Evolutionary conservation across 1,140 invertebrate species (phyloP), one percentile per base, ranked within the genome.

Genomic region (Potamilus streckersoni): DNA sequence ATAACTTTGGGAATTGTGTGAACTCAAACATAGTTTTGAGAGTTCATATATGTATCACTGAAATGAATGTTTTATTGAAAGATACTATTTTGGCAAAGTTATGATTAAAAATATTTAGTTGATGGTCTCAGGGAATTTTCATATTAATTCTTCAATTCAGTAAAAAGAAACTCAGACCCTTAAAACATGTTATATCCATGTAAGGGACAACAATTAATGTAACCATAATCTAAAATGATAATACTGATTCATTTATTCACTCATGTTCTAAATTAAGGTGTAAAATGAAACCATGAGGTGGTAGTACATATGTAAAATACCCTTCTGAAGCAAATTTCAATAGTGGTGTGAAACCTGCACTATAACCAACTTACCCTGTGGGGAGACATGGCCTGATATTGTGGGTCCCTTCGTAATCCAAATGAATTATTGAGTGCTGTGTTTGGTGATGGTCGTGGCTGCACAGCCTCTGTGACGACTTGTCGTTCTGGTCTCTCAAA

Each of bases 401-500:
- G 77, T 81, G 82, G 72, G 71, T 80, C 68, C 69, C 74, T 49
- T 55, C 82, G 75, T 66, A 82, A 73, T 38, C 80, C 82, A 20
- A 86, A 77, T 62, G 82, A 79, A 20, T 86, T 82, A 74, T 84
- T 83, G 31, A 86, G 80, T n/a, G 85, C 81, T 13, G 85, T 83
- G 64, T 83, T 84, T 16, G 84, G 82, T 20, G 80, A 82, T 13
- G 80, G 62, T 12, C 73, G 80, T 20, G 85, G 84, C 76, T 85
- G 84, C 38, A 85, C 83, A 58, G 82, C 80, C 66, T 85, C 85
- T 11, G 82, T 77, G 15, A 85, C 84, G 74, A 86, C 82, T 31
- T 80, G 80, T 16, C 83, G 76, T 19, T 84, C 82, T 31, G 85
- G 85, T 57, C 83, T 71, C 67, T 86, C 85, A 78, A 86, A 86